phyloP scores from a whole-genome alignment of 2,888 invertebrate genomes.

The Spisula subtruncata region DNA sequence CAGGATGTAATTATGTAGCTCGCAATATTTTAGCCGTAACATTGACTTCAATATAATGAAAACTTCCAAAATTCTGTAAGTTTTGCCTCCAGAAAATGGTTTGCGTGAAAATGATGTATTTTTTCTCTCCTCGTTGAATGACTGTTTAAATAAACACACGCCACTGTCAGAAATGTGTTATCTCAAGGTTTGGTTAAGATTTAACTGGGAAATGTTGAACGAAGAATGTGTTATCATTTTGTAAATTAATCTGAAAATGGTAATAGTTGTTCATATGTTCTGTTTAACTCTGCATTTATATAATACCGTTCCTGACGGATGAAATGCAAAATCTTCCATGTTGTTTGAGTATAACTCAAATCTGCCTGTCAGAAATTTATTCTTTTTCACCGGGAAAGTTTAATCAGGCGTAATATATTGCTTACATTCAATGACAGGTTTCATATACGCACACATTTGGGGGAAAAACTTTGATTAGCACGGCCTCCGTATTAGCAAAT shows the following conservation, averaged over 20 bases:
- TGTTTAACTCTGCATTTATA: background rate
- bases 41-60: background rate
- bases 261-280: background rate
- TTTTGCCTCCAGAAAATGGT: slow-evolving; percentile 7
- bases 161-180: background rate
- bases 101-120: background rate
- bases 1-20: background rate
- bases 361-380: background rate
- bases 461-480: background rate
- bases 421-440: background rate
- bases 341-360: background rate
- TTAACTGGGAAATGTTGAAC: background rate
- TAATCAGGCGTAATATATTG: background rate
- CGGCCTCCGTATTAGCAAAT: background rate
- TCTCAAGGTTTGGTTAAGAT: background rate
- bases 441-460: background rate
- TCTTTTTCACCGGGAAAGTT: background rate
- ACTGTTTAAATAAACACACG: background rate
- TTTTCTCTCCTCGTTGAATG: background rate
- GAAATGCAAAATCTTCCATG: background rate
- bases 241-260: background rate
- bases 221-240: background rate
- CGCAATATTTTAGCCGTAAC: background rate
- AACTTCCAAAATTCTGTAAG: background rate
- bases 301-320: background rate